Evolutionary conservation across 2,797 vertebrate genomes (phyloP), one percentile per base, ranked within the genome.

Genomic region (Acanthurus tractus): DNA sequence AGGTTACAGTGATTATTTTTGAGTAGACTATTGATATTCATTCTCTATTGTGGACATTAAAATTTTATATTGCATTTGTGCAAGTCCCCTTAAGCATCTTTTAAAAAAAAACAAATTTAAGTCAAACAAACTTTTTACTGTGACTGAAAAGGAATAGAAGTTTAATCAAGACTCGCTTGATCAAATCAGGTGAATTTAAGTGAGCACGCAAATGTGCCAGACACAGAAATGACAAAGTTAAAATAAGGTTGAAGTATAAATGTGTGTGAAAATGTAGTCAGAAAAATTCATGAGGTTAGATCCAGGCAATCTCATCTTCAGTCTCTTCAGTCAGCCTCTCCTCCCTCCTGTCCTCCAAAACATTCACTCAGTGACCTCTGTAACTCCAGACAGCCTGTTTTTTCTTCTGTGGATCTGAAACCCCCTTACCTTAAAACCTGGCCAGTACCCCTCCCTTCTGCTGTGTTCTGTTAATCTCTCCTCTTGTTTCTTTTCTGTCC

Each of bases 301-400:
- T 75, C 48, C 65, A 59, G 78, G 29, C 63, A 38, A 62, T 74
- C 63, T 85, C 46, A 73, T 81, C 42, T 50, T 55, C 20, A 76
- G 64, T 63, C 64, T 70, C 45, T 76, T 68, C 54, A 23, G 61
- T 75, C 50, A 49, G 14, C 40, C 40, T 70, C 50, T 63, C 49
- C 50, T 40, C 38, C 49, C 48, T 15, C 46, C 38, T 12, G 3
- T 34, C 29, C 53, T 76, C 63, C 59, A 67, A 73, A 70, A 73
- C 79, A 76, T 81, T 84, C 62, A 70, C 45, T 77, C 13, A 2
- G 1, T 85, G 75, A 81, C 70, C 86, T 74, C 70, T 22, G 36
- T 17, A 9, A 73, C 79, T 72, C 22, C 29, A 25, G 38, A 7
- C 22, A 57, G 52, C 0, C 61, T 11, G 18, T 57, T 50, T 63